Evolutionary conservation across 2,888 invertebrate species (phyloP), one percentile per base, ranked within the genome.

Genomic region (Drosophila colorata): DNA sequence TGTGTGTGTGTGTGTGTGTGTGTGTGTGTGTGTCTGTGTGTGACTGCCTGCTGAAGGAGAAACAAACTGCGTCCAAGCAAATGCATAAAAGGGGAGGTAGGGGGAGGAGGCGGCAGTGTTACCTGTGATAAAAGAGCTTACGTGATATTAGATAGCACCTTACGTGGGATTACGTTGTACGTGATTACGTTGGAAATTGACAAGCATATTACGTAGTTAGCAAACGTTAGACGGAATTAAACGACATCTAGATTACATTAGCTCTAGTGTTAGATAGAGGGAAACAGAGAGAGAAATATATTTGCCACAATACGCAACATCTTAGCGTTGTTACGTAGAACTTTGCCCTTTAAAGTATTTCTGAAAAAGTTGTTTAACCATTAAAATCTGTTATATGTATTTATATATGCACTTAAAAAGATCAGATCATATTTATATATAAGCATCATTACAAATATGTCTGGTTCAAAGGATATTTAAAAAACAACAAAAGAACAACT

Each of bases 91-190:
- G 35, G 8, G 8, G 31, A 2, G 37, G 13, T 13, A 0, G 6
- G 4, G 11, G 5, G 2, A 0, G 18, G 35, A n/a, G n/a, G n/a
- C n/a, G 41, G 35, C 9, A 9, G n/a, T 9, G 14, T 53, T 53
- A 51, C 64, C 57, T 69, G 59, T 44, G 72, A 59, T 83, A 80
- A 86, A 72, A 60, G 56, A 63, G 80, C 87, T 80, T 87, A 83
- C 71, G 80, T 79, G 84, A 72, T 72, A 80, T 83, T 64, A 83
- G 72, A 76, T 71, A 69, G 75, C 87, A 80, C 83, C 87, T 83
- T 63, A 65, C 58, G 56, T 61, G 51, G 66, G 66, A 76, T 80
- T 67, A 83, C 56, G 65, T 75, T 52, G 67, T 51, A 69, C 48
- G 47, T 59, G 59, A 78, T 73, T 69, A 64, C 69, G 61, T 58